Evolutionary conservation across 2,113 vertebrate species (phyloP).

Genomic region (Pygoscelis adeliae): DNA sequence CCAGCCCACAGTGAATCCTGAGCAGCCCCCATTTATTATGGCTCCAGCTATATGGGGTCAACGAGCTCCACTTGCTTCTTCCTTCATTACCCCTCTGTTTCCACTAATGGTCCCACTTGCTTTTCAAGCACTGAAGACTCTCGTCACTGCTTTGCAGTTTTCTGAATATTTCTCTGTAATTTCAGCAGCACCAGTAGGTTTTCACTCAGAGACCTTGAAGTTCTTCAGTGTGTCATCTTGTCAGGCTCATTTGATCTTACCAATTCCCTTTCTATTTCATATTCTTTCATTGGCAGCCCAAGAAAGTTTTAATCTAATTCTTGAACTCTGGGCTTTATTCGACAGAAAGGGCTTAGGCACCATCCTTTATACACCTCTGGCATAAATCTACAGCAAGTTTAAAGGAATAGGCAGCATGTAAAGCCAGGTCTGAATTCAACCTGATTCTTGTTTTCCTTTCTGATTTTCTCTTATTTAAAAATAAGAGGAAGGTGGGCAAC

Average conservation of each 20-base stretch:
- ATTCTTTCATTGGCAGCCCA: neutral
- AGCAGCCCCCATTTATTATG: neutral
- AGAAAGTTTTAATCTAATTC: conserved; percentile 7
- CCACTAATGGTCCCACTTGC: conserved; percentile 29
- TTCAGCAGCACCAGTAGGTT: conserved; percentile 16
- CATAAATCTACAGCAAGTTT: neutral
- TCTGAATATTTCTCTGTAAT: conserved; percentile 48
- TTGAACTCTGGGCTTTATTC: neutral
- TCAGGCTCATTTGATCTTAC: conserved; percentile 27
- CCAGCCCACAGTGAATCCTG: neutral
- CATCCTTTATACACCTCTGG: neutral
- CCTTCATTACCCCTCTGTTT: conserved; percentile 39
- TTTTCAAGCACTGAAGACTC: conserved; percentile 19
- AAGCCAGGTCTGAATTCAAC: neutral
- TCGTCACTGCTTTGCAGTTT: neutral
- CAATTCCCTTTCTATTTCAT: neutral
- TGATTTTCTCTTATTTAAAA: neutral
- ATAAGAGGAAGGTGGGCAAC: neutral
- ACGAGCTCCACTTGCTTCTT: neutral
- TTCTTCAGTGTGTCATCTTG: neutral
- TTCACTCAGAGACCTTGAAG: conserved; percentile 12
- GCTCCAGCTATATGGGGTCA: neutral
- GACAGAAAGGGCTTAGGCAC: neutral
- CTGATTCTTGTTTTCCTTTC: neutral
- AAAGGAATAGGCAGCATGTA: neutral